Base-by-base conservation (phyloP, 2,888 invertebrate species). In the Drosophila putrida region DNA sequence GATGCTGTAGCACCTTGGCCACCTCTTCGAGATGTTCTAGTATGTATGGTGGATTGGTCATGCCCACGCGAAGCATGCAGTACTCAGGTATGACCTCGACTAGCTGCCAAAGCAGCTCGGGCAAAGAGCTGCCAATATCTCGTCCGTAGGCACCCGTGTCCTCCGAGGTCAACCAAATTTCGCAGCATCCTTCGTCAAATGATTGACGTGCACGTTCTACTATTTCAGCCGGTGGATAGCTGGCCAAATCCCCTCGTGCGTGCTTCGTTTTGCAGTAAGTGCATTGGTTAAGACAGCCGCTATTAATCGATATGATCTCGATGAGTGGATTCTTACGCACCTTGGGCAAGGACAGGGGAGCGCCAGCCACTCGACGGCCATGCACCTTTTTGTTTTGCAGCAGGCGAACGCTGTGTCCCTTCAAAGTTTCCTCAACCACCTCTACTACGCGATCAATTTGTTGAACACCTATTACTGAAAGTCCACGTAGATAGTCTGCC, bases 1-100 rank as follows among this genome's bases (percentile, higher is more conserved):
- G 97, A 92, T 98, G 97, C 55, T 94, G 94, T 92, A 99, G 94
- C 77, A 99, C 96, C 89, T 95, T 95, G 0, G 97, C 96, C 60
- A 99, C 96, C 90, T 98, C 97, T 92, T 96, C 95, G 25, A 99
- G 93, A 91, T 99, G 98, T 82, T 99, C 98, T 62, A 99, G 93
- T 66, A 99, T 99, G 91, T 99, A 99, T 0, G 99, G 99, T 0
- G 99, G 99, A 93, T 99, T 99, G 53, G 99, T 99, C 98, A 99
- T 99, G 11, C 99, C 99, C 33, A 99, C 94, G 50, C 98, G 94
- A 88, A 98, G 94, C 92, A 96, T 94, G 80, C 97, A 96, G 6
- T 96, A 95, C 41, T 95, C 92, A 0, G 93, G 93, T 62, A 93
- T 92, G 1, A 93, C 92, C 59, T 96, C 95, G 0, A 99, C 96